Evolutionary conservation across 2,797 vertebrate genomes (phyloP).

Genomic region (Lacerta bilineata): DNA sequence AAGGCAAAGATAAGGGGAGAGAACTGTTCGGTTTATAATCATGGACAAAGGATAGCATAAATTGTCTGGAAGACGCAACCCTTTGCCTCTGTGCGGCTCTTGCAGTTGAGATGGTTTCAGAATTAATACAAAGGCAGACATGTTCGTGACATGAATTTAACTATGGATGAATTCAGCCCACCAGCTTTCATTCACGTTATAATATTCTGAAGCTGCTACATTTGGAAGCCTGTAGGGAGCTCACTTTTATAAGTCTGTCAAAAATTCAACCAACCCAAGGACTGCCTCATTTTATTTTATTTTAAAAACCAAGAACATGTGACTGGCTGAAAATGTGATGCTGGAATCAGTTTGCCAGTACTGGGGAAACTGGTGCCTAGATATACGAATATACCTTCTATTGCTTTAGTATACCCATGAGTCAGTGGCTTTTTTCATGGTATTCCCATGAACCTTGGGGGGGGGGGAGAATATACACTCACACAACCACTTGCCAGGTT

Average conservation of each 20-base stretch:
- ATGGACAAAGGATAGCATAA: not conserved
- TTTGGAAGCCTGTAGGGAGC: not conserved
- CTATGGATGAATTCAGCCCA: not conserved
- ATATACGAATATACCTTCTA: not conserved
- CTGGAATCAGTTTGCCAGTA: not conserved
- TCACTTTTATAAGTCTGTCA: not conserved
- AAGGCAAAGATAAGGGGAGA: not conserved
- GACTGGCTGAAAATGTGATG: not conserved
- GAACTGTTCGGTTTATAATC: not conserved
- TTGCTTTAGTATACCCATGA: not conserved
- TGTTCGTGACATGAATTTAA: too few species aligned
- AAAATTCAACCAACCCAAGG: not conserved
- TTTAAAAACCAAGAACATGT: not conserved
- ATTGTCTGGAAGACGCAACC: not conserved
- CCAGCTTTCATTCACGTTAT: not conserved
- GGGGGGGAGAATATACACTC: not conserved
- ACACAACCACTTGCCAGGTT: not conserved
- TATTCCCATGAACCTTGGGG: not conserved
- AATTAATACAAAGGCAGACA: too few species aligned
- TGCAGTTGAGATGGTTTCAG: not conserved
- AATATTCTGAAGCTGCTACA: not conserved
- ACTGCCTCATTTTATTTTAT: not conserved
- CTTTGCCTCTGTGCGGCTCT: not conserved
- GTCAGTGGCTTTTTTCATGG: not conserved
- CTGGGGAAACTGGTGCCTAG: not conserved